Evolutionary conservation across 2,888 invertebrate genomes (phyloP).

Genomic region (Merodon equestris): DNA sequence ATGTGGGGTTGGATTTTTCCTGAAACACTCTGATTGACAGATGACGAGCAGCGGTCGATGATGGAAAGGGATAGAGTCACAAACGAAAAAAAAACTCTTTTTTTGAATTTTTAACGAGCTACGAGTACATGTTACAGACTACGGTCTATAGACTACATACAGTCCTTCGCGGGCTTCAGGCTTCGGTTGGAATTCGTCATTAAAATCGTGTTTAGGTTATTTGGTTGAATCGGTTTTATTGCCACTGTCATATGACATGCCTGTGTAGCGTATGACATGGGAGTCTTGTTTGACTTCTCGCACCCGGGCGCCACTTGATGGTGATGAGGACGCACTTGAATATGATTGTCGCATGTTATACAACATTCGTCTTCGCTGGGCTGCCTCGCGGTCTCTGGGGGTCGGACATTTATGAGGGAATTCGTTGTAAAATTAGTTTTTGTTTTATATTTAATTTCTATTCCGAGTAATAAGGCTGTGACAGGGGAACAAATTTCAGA

Average conservation of each 20-base stretch:
- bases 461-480: slow-evolving; percentile 20
- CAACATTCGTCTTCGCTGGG: slow-evolving; percentile 25
- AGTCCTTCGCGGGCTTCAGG: too few relatives aligned
- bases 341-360: slow-evolving; percentile 56
- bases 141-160: too few relatives aligned
- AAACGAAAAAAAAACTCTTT: slow-evolving; percentile 15
- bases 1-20: slow-evolving; percentile 29
- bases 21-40: slow-evolving; percentile 56
- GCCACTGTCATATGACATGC: slow-evolving; percentile 39
- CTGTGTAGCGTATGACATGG: slow-evolving; percentile 36
- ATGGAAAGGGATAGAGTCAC: slow-evolving; percentile 12
- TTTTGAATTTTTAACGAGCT: slow-evolving; percentile 62
- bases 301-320: slow-evolving; percentile 53
- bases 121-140: too few relatives aligned
- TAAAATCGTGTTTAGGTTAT: slow-evolving; percentile 53
- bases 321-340: slow-evolving; percentile 50
- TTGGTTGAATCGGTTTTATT: slow-evolving; percentile 37
- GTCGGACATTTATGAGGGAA: slow-evolving; percentile 29
- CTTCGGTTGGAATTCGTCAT: slow-evolving; percentile 35
- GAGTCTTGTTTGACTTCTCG: not conserved
- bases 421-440: slow-evolving; percentile 18
- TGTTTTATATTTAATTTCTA: slow-evolving; percentile 9
- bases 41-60: slow-evolving; percentile 8
- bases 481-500: slow-evolving; percentile 37
- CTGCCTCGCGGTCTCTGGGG: slow-evolving; percentile 37